Conservation (phyloP, 2,888 invertebrate species). For the Papilio demoleus region DNA sequence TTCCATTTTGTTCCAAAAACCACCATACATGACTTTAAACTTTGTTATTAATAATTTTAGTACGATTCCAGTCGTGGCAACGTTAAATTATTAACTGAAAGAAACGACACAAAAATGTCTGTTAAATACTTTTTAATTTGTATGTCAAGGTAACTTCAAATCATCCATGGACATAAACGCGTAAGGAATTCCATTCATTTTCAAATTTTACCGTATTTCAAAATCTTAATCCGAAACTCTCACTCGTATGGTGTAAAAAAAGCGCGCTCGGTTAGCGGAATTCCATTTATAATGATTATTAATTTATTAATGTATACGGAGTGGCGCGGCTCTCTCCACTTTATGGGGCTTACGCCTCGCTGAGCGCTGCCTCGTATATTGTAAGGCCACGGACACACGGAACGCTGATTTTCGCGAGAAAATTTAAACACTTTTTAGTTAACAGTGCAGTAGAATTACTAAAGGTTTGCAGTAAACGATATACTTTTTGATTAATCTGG, state of each 20-base stretch:
- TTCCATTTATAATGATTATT: conserved; percentile 79
- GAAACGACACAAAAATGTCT: background rate
- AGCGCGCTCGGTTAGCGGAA: conserved; percentile 66
- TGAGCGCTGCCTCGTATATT: conserved; percentile 57
- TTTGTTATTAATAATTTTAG: too few relatives aligned
- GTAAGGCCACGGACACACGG: conserved; percentile 44
- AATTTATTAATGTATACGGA: conserved; percentile 81
- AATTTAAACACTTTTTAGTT: too few relatives aligned
- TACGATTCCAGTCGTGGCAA: too few relatives aligned
- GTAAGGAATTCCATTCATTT: conserved; percentile 27
- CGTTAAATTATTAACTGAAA: background rate
- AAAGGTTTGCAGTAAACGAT: too few relatives aligned
- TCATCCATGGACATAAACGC: background rate
- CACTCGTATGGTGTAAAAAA: conserved; percentile 43
- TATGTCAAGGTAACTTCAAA: background rate
- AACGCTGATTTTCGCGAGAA: too few relatives aligned
- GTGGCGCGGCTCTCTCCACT: conserved; percentile 69
- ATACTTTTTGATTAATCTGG: too few relatives aligned
- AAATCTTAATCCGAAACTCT: conserved; percentile 41
- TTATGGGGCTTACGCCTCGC: conserved; percentile 74
- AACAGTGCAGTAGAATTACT: too few relatives aligned
- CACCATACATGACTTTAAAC: too few relatives aligned
- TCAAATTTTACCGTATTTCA: conserved; percentile 44
- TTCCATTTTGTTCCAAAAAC: too few relatives aligned
- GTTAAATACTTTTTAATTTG: background rate